These are phyloP conservation scores for Beris morrisii DNA, from an alignment of 2,888 invertebrate species.

Conservation along the genomic window DNA sequence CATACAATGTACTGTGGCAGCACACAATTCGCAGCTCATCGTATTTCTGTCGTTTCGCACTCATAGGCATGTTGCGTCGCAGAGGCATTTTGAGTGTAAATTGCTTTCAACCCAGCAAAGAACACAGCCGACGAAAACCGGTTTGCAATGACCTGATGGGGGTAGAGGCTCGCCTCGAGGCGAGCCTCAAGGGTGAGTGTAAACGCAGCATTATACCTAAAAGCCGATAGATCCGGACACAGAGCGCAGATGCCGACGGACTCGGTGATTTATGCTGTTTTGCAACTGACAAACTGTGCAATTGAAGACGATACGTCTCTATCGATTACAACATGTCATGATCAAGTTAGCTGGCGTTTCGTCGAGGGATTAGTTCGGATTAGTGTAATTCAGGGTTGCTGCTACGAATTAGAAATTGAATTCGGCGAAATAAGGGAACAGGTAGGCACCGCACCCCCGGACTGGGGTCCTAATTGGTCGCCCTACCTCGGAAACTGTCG, in stretches of 20 bases:
- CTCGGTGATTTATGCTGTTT: slow-evolving; percentile 22
- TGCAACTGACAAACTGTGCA: slow-evolving; percentile 21
- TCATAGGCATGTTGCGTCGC: too few relatives aligned
- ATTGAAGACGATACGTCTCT: slow-evolving; percentile 23
- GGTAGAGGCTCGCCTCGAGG: too few relatives aligned
- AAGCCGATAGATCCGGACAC: slow-evolving; percentile 2
- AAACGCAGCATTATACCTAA: too few relatives aligned
- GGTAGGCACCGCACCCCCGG: background rate
- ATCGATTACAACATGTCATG: slow-evolving; percentile 15
- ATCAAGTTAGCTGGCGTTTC: background rate
- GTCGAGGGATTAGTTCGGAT: background rate
- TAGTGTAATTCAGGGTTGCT: background rate
- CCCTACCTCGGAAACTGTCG: slow-evolving; percentile 19
- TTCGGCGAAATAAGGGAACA: slow-evolving; percentile 1
- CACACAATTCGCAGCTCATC: too few relatives aligned
- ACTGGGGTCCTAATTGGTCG: slow-evolving; percentile 20
- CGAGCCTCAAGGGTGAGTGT: too few relatives aligned
- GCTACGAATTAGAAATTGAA: slow-evolving; percentile 2
- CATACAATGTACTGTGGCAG: too few relatives aligned
- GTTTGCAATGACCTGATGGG: too few relatives aligned
- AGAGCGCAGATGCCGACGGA: background rate
- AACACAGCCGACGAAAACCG: too few relatives aligned
- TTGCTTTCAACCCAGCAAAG: too few relatives aligned
- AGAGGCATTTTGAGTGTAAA: too few relatives aligned
- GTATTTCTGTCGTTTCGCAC: too few relatives aligned